Evolutionary conservation across 1,140 invertebrate genomes (phyloP), one percentile per base, ranked within the genome.

Genomic region (Lordiphosa mommai): DNA sequence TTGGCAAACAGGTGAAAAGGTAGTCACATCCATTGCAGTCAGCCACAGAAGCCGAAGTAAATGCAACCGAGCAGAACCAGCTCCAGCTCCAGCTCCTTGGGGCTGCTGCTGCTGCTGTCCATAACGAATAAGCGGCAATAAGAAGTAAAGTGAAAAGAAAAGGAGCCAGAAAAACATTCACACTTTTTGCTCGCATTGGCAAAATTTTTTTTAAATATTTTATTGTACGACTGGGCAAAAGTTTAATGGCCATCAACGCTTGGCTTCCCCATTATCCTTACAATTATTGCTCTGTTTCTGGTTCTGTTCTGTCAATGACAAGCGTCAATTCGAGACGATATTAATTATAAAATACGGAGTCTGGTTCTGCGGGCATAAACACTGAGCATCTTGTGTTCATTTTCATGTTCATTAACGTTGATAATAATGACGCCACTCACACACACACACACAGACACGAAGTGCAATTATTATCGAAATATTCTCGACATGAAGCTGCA

Each of bases 221-320:
- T 27, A 23, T 43, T 13, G 10, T 27, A 12, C 10, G 10, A 12
- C 40, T 27, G 23, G 20, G 61, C 37, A 23, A 48, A 49, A 66
- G 61, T 50, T 61, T 66, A 64, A 41, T 57, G 48, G 47, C 30
- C 30, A 32, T 17, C 53, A 49, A 52, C 48, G 53, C 51, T 56
- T 52, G 8, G 65, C 41, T 53, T 48, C 47, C 47, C 52, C 65
- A 68, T 68, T 68, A 68, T 67, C 63, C 52, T 68, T 68, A 68
- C 63, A 68, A 68, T 67, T 68, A 50, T 52, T 30, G 5, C 34
- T 14, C 16, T 13, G 12, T 27, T 2, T 20, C 37, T 10, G 34
- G 2, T 7, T 33, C 14, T 47, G 3, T 17, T 32, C 17, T 33
- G 37, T 37, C 38, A 12, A 27, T 23, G 10, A 27, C 40, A 27